phyloP scores from a whole-genome alignment of 2,888 invertebrate species.

The Opisthograptis luteolata region DNA sequence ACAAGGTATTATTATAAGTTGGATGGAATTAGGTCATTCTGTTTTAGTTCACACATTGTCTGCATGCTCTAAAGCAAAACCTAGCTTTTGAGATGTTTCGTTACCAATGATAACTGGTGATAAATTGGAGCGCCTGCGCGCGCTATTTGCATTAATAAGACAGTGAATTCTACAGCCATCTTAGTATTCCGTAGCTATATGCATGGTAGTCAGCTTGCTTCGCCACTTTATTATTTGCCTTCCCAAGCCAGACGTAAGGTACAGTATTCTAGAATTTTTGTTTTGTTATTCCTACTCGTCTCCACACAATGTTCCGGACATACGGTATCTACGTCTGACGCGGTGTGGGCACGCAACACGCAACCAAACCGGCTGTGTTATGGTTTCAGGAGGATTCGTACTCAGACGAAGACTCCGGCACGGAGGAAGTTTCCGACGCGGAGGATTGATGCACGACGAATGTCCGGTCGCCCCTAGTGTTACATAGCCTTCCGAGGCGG shows the following conservation, averaged over 20 bases:
- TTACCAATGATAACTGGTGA: too few species aligned
- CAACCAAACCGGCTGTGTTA: constrained; percentile 71
- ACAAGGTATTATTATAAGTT: too few species aligned
- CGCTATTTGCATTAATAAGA: constrained; percentile 19
- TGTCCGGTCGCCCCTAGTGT: constrained; percentile 53
- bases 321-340: constrained; percentile 70
- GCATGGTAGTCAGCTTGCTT: constrained; percentile 74
- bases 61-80: too few species aligned
- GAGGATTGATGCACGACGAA: constrained; percentile 71
- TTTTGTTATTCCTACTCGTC: not conserved
- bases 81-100: too few species aligned
- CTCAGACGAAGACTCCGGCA: constrained; percentile 79
- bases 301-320: constrained; percentile 32
- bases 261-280: constrained; percentile 48
- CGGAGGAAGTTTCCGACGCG: constrained; percentile 77
- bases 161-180: constrained; percentile 80
- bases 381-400: constrained; percentile 83
- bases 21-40: too few species aligned
- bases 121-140: too few species aligned
- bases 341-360: constrained; percentile 46
- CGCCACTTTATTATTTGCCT: constrained; percentile 49
- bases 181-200: constrained; percentile 49
- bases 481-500: constrained; percentile 47
- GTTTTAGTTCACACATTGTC: too few species aligned
- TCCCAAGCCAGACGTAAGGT: constrained; percentile 66